A percentile compares a stretch with the other conserved stretches of the same genome.
phyloP scores from a whole-genome alignment of 1,140 invertebrate species.

The Mizuhopecten yessoensis region DNA sequence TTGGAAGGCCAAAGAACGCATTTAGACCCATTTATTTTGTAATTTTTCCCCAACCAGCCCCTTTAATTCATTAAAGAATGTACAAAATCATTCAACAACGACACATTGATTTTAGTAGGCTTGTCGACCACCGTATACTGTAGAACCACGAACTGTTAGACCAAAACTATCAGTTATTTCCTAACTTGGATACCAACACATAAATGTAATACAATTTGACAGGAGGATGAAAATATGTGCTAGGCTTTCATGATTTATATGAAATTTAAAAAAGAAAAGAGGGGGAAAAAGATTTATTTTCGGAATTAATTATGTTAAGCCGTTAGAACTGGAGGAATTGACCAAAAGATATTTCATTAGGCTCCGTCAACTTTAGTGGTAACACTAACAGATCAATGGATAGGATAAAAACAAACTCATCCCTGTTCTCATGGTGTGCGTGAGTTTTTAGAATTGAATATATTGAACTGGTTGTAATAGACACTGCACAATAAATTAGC shows the following conservation, averaged over 20 bases:
- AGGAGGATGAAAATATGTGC: neutral
- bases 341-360: neutral
- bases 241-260: neutral
- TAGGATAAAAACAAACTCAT: neutral
- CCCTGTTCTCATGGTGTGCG: neutral
- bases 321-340: neutral
- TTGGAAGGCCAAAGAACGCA: no score
- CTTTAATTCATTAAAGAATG: neutral
- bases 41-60: no score
- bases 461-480: neutral
- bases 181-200: neutral
- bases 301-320: neutral
- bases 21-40: no score
- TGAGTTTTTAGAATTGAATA: constrained; percentile 11
- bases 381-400: neutral
- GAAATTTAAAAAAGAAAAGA: no score
- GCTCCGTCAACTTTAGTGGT: neutral
- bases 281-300: neutral
- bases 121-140: no score
- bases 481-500: constrained; percentile 18
- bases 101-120: neutral
- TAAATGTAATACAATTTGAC: neutral
- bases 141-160: neutral
- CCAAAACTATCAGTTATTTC: neutral
- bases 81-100: neutral